Conservation (phyloP, 2,797 vertebrate genomes). For the Poeciliopsis paucimaculata region DNA sequence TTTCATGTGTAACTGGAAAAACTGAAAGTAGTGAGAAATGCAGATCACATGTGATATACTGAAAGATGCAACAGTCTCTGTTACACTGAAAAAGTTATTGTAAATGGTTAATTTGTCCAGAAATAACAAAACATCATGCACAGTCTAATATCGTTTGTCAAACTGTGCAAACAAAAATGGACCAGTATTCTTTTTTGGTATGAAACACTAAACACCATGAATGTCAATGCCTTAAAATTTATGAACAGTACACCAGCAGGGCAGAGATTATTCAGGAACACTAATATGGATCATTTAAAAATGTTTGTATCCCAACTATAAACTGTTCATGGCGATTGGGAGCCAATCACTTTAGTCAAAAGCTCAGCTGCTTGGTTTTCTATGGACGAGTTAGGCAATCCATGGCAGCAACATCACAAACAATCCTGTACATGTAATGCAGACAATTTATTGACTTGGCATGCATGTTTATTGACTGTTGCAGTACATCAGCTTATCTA, state of each 20-base stretch:
- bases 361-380: background rate
- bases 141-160: no score
- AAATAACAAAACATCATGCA: no score
- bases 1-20: no score
- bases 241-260: background rate
- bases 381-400: background rate
- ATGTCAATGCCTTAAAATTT: background rate
- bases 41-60: no score
- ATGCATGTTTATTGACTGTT: background rate
- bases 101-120: no score
- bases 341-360: background rate
- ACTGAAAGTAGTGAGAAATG: no score
- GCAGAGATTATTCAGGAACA: background rate
- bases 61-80: no score
- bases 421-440: background rate
- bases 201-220: no score
- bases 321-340: background rate
- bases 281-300: background rate
- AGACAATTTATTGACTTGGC: background rate
- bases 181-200: no score
- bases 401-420: background rate
- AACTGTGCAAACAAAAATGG: no score
- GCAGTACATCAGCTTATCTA: background rate
- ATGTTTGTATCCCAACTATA: background rate
- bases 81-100: no score